Evolutionary conservation across 2,113 vertebrate genomes (phyloP).

Genomic region (Mionectes macconnelli): DNA sequence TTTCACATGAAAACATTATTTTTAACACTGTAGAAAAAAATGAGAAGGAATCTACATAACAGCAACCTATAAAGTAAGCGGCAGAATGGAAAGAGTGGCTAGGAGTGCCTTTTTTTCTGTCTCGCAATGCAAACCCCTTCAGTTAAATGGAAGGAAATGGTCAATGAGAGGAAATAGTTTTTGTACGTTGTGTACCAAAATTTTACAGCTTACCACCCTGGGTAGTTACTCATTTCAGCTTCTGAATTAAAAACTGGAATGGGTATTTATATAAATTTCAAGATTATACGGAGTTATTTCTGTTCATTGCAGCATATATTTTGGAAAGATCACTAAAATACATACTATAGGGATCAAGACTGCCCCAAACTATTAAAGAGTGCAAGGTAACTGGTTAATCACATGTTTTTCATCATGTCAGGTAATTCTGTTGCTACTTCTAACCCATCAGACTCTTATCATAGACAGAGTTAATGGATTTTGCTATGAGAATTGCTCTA

Average conservation of each 20-base stretch:
- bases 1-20: background rate
- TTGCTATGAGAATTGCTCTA: background rate
- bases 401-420: background rate
- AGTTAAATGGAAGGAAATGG: background rate
- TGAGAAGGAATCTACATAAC: background rate
- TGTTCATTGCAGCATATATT: background rate
- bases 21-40: background rate
- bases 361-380: background rate
- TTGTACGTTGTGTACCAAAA: background rate
- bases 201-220: background rate
- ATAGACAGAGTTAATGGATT: background rate
- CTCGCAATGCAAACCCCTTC: background rate
- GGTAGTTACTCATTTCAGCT: background rate
- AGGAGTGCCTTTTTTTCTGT: background rate
- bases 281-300: background rate
- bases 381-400: background rate
- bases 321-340: background rate
- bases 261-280: background rate
- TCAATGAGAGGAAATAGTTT: background rate
- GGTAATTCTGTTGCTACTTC: background rate
- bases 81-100: background rate
- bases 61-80: background rate
- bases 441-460: background rate
- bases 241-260: background rate
- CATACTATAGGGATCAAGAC: background rate